phyloP scores from a whole-genome alignment of 2,113 vertebrate species.

The Poicephalus gulielmi region DNA sequence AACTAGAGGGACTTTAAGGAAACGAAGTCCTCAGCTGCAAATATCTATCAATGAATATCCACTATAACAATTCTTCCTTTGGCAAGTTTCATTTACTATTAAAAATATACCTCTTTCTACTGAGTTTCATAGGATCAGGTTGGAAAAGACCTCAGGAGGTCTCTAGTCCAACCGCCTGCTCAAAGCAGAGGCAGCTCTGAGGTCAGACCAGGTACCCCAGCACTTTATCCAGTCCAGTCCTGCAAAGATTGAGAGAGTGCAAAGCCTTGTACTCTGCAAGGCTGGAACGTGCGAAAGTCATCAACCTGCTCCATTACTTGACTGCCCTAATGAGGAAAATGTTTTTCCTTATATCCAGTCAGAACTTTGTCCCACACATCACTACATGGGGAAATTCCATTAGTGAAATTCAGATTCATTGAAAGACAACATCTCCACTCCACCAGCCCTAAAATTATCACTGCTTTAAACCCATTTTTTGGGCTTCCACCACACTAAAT shows the following conservation, averaged over 20 bases:
- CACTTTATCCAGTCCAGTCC: not conserved
- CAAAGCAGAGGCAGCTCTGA: not conserved
- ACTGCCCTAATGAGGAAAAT: not conserved
- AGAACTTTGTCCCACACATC: not conserved
- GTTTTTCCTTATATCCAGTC: not conserved
- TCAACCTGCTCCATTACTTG: not conserved
- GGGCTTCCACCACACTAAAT: not conserved
- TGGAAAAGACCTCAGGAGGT: not conserved
- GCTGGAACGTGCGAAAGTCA: not conserved
- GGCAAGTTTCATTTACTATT: not conserved
- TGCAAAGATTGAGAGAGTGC: not conserved
- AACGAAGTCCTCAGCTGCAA: not conserved
- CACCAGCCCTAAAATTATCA: fast-evolving
- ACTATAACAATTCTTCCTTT: not conserved
- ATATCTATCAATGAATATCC: not conserved
- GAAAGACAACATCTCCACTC: not conserved
- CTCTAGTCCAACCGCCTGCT: not conserved
- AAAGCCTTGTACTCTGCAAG: not conserved
- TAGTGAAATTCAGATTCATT: not conserved
- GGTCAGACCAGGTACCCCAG: not conserved
- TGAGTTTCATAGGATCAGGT: not conserved
- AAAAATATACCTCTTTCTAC: not conserved
- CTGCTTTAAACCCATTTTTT: not conserved
- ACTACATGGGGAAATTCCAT: not conserved
- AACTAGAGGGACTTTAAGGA: not conserved